A percentile compares a stretch with the other conserved stretches of the same genome.
Conservation (phyloP, 2,888 invertebrate genomes). For the Agrypnus murinus region DNA sequence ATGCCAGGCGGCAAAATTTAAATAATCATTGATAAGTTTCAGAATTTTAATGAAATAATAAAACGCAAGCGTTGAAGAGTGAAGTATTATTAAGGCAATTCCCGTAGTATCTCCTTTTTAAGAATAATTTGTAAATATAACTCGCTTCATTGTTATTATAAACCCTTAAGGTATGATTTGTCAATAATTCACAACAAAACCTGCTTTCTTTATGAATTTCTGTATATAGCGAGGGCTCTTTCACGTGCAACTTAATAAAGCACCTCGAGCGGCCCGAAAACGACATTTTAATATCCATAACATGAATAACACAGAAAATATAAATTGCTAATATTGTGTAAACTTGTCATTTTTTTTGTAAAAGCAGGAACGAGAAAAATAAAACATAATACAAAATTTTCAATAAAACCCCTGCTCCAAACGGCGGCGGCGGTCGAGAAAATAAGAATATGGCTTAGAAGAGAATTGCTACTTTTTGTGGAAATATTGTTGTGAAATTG, state of each 20-base stretch:
- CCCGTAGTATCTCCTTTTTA: background rate
- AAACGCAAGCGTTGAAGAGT: background rate
- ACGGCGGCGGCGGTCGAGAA: slow-evolving; percentile 10
- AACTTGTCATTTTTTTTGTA: slow-evolving; percentile 32
- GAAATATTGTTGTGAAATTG: background rate
- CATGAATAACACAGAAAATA: slow-evolving; percentile 35
- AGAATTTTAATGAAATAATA: background rate
- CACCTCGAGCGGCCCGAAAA: slow-evolving; percentile 29
- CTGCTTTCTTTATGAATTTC: slow-evolving; percentile 26
- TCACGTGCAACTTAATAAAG: slow-evolving; percentile 32
- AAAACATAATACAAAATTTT: slow-evolving; percentile 28
- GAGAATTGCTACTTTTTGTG: slow-evolving; percentile 19
- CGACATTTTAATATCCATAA: slow-evolving; percentile 33
- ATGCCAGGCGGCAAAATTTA: background rate
- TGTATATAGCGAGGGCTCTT: slow-evolving; percentile 24
- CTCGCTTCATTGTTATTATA: slow-evolving; percentile 13
- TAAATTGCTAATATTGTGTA: slow-evolving; percentile 36
- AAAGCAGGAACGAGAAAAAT: slow-evolving; percentile 26
- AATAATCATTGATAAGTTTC: too few species aligned
- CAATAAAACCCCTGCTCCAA: slow-evolving; percentile 18
- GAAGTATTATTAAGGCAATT: slow-evolving; percentile 3
- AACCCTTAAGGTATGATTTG: slow-evolving; percentile 11
- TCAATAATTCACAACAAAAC: slow-evolving; percentile 30
- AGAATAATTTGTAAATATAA: slow-evolving; percentile 22
- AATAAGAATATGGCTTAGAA: slow-evolving; percentile 11